Conservation (phyloP, 2,888 invertebrate genomes). For the Pandemis cinnamomeana region DNA sequence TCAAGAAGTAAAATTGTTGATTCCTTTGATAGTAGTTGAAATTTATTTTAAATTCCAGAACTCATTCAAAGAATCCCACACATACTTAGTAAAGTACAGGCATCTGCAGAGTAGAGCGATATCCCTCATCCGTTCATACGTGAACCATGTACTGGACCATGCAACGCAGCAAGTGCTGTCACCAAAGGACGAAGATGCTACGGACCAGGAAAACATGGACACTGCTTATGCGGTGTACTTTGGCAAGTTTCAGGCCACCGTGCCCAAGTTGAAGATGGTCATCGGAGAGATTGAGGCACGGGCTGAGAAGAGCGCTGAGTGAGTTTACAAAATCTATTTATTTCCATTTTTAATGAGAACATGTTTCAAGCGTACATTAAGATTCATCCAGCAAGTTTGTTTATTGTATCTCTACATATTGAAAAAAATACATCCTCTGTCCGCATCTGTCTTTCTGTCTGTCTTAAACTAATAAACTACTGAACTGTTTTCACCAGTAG, state of each 20-base stretch:
- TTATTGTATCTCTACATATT: too few species aligned
- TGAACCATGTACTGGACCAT: slow-evolving; percentile 89
- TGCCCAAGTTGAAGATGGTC: slow-evolving; percentile 92
- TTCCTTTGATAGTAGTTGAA: too few species aligned
- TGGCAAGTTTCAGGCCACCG: slow-evolving; percentile 97
- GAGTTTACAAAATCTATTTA: slow-evolving; percentile 58
- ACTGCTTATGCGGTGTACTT: slow-evolving; percentile 94
- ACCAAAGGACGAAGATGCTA: slow-evolving; percentile 62
- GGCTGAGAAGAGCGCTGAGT: slow-evolving; percentile 89
- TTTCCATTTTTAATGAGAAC: too few species aligned
- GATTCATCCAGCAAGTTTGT: too few species aligned
- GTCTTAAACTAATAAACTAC: too few species aligned
- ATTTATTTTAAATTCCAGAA: slow-evolving; percentile 82
- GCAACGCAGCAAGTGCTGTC: slow-evolving; percentile 90
- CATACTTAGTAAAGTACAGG: slow-evolving; percentile 92
- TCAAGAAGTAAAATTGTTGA: too few species aligned
- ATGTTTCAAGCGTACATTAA: too few species aligned
- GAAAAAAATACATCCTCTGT: too few species aligned
- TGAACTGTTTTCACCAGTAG: too few species aligned
- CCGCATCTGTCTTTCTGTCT: too few species aligned
- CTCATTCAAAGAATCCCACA: slow-evolving; percentile 93
- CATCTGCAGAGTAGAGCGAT: slow-evolving; percentile 93
- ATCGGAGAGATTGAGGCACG: slow-evolving; percentile 93
- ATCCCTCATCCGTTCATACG: slow-evolving; percentile 90
- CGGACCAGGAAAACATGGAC: slow-evolving; percentile 79